Percentiles rank a stretch among this genome's conserved stretches.
These are phyloP conservation scores for Entosphenus tridentatus DNA, from an alignment of 2,113 vertebrate species.

Conservation along the genomic window DNA sequence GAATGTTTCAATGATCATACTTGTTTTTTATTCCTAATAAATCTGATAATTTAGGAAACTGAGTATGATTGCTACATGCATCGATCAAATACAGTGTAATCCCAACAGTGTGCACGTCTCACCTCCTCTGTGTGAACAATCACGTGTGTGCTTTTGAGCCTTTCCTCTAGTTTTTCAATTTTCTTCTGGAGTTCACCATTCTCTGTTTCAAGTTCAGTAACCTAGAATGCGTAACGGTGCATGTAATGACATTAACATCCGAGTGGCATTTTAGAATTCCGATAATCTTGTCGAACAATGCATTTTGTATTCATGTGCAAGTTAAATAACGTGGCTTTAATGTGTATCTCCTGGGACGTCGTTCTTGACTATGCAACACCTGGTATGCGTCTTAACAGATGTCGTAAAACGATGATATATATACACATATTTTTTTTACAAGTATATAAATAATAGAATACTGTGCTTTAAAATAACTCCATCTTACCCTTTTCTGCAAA, in stretches of 20 bases:
- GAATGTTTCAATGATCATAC: too few relatives aligned
- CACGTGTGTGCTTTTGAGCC: conserved; percentile 49
- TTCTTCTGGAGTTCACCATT: conserved; percentile 77
- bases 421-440: too few relatives aligned
- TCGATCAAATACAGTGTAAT: too few relatives aligned
- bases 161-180: conserved; percentile 69
- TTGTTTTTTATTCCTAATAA: too few relatives aligned
- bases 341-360: conserved; percentile 11
- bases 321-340: conserved; percentile 7
- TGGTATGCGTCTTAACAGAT: neutral
- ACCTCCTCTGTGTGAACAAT: neutral
- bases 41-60: too few relatives aligned
- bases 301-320: neutral
- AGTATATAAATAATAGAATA: too few relatives aligned
- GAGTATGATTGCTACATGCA: too few relatives aligned
- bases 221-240: conserved; percentile 27
- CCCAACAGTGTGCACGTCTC: too few relatives aligned
- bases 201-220: conserved; percentile 88
- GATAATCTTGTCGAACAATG: neutral
- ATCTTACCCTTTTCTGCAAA: conserved; percentile 72
- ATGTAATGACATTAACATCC: neutral
- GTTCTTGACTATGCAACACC: neutral
- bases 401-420: conserved; percentile 5
- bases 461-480: neutral
- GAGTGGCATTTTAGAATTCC: too few relatives aligned